A percentile compares a stretch with the other conserved stretches of the same genome.
Conservation (phyloP, 2,797 vertebrate species). For the Phyllotis vaccarum region DNA sequence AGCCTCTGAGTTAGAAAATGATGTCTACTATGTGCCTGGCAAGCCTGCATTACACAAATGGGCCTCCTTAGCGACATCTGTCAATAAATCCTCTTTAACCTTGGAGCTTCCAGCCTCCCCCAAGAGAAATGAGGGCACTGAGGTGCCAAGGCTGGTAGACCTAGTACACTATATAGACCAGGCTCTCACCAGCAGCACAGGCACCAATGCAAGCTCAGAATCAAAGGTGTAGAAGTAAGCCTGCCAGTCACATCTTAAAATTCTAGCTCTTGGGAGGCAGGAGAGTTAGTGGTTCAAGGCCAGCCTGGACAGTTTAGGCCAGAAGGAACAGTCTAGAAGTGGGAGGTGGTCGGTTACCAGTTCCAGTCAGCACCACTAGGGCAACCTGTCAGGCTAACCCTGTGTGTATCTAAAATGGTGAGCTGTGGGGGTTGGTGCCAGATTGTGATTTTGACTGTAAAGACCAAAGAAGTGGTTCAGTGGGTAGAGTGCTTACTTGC, state of each 20-base stretch:
- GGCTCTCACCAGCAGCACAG: background rate
- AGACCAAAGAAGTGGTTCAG: background rate
- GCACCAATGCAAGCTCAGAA: background rate
- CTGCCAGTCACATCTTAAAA: background rate
- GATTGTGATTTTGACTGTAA: background rate
- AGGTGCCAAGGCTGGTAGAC: no score
- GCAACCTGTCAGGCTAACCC: background rate
- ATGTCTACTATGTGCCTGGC: background rate
- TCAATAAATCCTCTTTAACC: background rate
- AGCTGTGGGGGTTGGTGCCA: background rate
- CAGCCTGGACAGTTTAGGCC: background rate
- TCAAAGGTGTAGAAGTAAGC: background rate
- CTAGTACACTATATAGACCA: no score
- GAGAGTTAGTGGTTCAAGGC: background rate
- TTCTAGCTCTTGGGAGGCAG: background rate
- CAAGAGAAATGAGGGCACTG: background rate
- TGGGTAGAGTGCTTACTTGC: background rate
- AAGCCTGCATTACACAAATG: background rate
- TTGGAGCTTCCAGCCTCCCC: no score
- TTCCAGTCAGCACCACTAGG: accelerated
- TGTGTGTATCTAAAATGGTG: background rate
- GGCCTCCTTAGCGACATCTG: background rate
- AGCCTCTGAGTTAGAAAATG: background rate
- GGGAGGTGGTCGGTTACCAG: background rate
- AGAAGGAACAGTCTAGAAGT: background rate